A percentile compares a stretch with the other conserved stretches of the same genome.
Conservation (phyloP, 2,888 invertebrate genomes). For the Iphiclides podalirius region DNA sequence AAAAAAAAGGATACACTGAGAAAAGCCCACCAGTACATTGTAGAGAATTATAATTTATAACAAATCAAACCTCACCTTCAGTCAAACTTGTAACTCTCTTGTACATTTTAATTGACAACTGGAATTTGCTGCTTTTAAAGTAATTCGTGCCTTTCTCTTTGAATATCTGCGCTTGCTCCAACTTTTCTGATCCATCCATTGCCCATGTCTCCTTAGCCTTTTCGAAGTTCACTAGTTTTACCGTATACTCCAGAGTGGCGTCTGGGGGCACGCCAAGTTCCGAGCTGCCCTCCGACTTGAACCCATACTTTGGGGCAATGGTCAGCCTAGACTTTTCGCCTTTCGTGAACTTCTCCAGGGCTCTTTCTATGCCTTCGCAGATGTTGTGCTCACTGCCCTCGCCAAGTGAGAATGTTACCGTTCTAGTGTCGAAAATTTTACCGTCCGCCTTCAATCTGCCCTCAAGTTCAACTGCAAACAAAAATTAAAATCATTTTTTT, state of each 20-base stretch:
- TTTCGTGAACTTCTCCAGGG: constrained; percentile 88
- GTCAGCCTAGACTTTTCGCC: constrained; percentile 88
- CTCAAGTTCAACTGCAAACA: constrained; percentile 84
- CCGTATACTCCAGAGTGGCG: constrained; percentile 88
- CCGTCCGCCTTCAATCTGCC: constrained; percentile 78
- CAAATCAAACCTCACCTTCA: too few relatives aligned
- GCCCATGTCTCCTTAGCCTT: constrained; percentile 90
- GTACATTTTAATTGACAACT: constrained; percentile 92
- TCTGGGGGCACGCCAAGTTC: constrained; percentile 88
- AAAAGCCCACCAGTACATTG: too few relatives aligned
- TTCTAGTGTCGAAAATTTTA: constrained; percentile 90
- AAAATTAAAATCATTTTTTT: background rate
- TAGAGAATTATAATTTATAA: too few relatives aligned
- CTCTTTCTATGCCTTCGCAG: constrained; percentile 90
- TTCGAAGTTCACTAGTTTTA: constrained; percentile 92
- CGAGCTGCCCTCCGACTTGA: constrained; percentile 84
- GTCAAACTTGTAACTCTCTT: constrained; percentile 85
- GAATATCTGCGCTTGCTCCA: constrained; percentile 88
- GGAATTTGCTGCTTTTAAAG: constrained; percentile 89
- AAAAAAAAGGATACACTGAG: too few relatives aligned
- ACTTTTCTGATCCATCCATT: constrained; percentile 87
- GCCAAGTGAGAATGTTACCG: constrained; percentile 90
- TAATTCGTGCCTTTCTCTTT: constrained; percentile 96
- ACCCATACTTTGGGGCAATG: constrained; percentile 89
- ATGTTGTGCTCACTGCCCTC: constrained; percentile 89